Base-by-base conservation (phyloP, 2,797 vertebrate genomes). In the Numenius phaeopus region DNA sequence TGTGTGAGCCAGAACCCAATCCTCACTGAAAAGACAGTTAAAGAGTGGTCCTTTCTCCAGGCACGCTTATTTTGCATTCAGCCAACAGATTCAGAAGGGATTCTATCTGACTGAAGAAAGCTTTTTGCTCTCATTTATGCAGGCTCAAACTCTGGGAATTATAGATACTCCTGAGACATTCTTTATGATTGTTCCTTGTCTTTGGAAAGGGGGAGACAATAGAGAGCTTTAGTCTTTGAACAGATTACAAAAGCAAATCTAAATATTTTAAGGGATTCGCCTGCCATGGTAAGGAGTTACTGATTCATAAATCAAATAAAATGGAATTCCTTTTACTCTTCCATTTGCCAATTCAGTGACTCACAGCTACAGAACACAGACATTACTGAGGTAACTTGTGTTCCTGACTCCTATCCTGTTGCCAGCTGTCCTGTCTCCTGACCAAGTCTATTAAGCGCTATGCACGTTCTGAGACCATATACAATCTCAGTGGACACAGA, bases 121-220 rank as follows among this genome's bases (percentile, higher is more conserved):
- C 66, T 90, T 96, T 97, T 91, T 75, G 75, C 70, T 93, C 70
- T 94, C 93, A 95, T 96, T 97, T 95, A 94, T 96, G 84, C 93
- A 95, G 69, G 58, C 88, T 95, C 95, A 91, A 83, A 91, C 87
- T 90, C 95, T 87, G 95, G 93, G 95, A 95, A 91, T 93, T 97
- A 92, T 12, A 93, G 76, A 62, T 95, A 94, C 94, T 97, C 88
- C 72, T 71, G 90, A 96, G 94, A 97, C 83, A 89, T n/a, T 83
- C 58, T 95, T 94, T 89, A 87, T 90, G 91, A 92, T 94, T 96
- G 86, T 81, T 92, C 80, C 75, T 90, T 95, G 90, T 95, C 95
- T 95, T 91, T 93, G 71, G 90, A 91, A 94, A 90, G 81, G 37
- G 27, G 76, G 55, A 93, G 77, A 97, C 86, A 96, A 96, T 84